Conservation (phyloP, 2,797 vertebrate species). For the Rhynchonycteris naso region DNA sequence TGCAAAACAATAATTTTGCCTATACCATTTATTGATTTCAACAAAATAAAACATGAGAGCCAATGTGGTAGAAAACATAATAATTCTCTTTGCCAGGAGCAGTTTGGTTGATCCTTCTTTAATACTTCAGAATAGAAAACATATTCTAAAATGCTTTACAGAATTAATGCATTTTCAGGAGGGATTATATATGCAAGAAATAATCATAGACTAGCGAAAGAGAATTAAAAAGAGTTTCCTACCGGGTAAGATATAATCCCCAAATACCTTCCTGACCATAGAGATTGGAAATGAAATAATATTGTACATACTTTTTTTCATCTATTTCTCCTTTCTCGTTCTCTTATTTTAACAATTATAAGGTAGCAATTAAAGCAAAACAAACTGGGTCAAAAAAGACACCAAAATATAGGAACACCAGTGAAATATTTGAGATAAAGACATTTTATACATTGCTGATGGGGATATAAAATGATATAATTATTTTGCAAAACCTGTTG, state of each 20-base stretch:
- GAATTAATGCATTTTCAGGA: slow-evolving; percentile 21
- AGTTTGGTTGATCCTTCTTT: background rate
- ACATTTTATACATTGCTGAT: background rate
- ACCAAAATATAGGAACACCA: background rate
- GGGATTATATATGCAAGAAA: background rate
- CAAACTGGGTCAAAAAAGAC: background rate
- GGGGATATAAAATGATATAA: background rate
- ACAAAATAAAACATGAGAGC: too few species aligned
- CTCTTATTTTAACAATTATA: background rate
- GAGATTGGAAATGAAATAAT: background rate
- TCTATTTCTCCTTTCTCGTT: background rate
- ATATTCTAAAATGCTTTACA: slow-evolving; percentile 25
- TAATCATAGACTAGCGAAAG: background rate
- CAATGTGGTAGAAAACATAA: too few species aligned
- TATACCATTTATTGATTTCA: background rate
- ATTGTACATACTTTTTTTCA: background rate
- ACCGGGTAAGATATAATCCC: background rate
- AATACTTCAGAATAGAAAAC: background rate
- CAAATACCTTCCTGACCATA: background rate
- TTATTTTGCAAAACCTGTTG: background rate
- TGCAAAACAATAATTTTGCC: background rate
- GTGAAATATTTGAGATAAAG: background rate
- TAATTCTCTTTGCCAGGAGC: background rate
- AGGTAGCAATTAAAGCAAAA: background rate
- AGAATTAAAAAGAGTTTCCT: background rate